Percentiles rank a stretch among this genome's conserved stretches.
Conservation (phyloP, 2,888 invertebrate genomes). For the Tolmerus cingulatus region DNA sequence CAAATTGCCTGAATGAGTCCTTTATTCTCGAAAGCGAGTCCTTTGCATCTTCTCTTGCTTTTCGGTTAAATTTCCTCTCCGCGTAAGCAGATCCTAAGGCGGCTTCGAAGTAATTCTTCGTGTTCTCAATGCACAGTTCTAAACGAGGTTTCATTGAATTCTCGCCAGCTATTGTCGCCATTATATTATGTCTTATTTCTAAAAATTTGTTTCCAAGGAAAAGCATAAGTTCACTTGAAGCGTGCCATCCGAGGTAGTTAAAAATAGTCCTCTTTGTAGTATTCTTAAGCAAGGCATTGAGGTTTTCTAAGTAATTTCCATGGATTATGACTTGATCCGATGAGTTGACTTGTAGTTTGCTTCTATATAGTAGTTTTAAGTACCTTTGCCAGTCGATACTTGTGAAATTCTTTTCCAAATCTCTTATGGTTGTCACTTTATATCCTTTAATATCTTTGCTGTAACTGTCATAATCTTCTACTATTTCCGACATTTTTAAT, state of each 20-base stretch:
- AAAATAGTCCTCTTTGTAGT: neutral
- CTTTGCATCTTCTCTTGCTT: neutral
- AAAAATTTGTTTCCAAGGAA: neutral
- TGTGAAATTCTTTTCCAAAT: neutral
- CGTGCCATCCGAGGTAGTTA: neutral
- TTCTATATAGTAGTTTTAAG: neutral
- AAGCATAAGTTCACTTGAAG: neutral
- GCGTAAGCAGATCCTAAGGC: neutral
- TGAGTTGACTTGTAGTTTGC: neutral
- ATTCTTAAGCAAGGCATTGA: neutral
- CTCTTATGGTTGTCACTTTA: neutral
- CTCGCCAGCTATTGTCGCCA: neutral
- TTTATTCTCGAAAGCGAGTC: neutral
- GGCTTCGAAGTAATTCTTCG: neutral
- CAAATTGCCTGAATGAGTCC: neutral
- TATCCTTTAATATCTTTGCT: neutral
- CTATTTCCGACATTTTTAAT: neutral
- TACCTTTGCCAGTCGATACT: neutral
- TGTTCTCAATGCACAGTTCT: neutral
- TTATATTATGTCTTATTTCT: neutral
- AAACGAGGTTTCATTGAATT: neutral
- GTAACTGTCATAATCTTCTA: neutral
- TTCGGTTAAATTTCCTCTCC: neutral
- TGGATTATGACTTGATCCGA: neutral
- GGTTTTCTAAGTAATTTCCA: neutral